Evolutionary conservation across 2,888 invertebrate genomes (phyloP), one percentile per base, ranked within the genome.

Genomic region (Drosophila affinis): DNA sequence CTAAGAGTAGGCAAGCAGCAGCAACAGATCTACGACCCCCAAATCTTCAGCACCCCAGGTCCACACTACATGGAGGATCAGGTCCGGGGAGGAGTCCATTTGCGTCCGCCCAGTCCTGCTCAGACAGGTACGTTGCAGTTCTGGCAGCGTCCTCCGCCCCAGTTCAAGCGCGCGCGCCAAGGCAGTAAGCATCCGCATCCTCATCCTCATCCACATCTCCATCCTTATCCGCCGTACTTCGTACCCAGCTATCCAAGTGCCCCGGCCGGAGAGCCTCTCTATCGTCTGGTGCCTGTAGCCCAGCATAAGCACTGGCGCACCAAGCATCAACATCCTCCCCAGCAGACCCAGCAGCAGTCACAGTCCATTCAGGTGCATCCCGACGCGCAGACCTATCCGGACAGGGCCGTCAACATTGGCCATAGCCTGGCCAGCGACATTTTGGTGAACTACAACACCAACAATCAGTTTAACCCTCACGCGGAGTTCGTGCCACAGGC

Each of bases 391-490:
- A 81, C 79, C 17, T 85, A 94, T 6, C 91, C 96, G 51, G 94
- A 94, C 67, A 93, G 94, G 56, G 96, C 96, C 82, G 83, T 88
- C 3, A 72, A 75, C 17, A 77, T 87, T 2, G 83, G 83, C 3
- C 83, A 84, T 39, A 84, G 85, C 27, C 54, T 84, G 53, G 85
- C 83, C 47, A 73, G 89, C 34, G 85, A 86, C 29, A 95, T 95
- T 0, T 91, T 94, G 54, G 91, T 90, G 1, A 90, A 90, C 72
- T 91, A 91, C 59, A 95, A 96, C 89, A 95, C 95, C 0, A 94
- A 96, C 75, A 95, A 95, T 79, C 95, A 96, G 88, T 93, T 89
- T 59, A 88, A 89, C 59, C 79, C 90, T 7, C 90, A 90, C 74
- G 90, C 90, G 34, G 90, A 91, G 44, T 79, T 90, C 51, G 86